These are phyloP conservation scores for Torymus auratus DNA, from an alignment of 2,888 invertebrate genomes.

Conservation along the genomic window DNA sequence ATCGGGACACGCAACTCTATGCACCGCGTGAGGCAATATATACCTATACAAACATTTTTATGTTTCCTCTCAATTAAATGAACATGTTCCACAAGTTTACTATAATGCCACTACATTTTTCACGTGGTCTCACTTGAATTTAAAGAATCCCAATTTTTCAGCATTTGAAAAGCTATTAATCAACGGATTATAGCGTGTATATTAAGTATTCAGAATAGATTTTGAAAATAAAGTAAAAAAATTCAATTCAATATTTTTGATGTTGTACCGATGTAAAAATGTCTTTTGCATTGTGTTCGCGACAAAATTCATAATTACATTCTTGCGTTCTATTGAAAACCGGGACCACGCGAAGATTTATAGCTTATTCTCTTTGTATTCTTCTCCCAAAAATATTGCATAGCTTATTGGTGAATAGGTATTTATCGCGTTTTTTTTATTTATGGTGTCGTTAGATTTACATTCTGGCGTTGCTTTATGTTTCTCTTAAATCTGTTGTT, in stretches of 20 bases:
- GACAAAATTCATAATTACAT: constrained; percentile 12
- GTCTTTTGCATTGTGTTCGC: background rate
- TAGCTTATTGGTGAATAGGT: background rate
- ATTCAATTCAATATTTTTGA: constrained; percentile 74
- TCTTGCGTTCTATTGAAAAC: background rate
- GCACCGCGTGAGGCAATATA: constrained; percentile 4
- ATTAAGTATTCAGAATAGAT: too few relatives aligned
- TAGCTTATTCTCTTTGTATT: background rate
- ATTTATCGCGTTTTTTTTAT: background rate
- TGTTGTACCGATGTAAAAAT: constrained; percentile 66
- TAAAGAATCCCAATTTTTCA: too few relatives aligned
- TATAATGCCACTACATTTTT: background rate
- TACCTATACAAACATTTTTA: constrained; percentile 8
- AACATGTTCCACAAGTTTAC: constrained; percentile 21
- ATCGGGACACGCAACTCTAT: background rate
- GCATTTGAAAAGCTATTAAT: too few relatives aligned
- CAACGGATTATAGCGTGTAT: too few relatives aligned
- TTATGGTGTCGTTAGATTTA: background rate
- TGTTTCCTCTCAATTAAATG: constrained; percentile 24
- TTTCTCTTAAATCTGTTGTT: too few relatives aligned
- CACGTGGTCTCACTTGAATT: too few relatives aligned
- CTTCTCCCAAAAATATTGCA: background rate
- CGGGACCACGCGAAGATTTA: constrained; percentile 6
- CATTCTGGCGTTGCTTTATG: too few relatives aligned
- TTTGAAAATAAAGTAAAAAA: constrained; percentile 6